Evolutionary conservation across 2,113 vertebrate genomes (phyloP).

Genomic region (Meles meles): DNA sequence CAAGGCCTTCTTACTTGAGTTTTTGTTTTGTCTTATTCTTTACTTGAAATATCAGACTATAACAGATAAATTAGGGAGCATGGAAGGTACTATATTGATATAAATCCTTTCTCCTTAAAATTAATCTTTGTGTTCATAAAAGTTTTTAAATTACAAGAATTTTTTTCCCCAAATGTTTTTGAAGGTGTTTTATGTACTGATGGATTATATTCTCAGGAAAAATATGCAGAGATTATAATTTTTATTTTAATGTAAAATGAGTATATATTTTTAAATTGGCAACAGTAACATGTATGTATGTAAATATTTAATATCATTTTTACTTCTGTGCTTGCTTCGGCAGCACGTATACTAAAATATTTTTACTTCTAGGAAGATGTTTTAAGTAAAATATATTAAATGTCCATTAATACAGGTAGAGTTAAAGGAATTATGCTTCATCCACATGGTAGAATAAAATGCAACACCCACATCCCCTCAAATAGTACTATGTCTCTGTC

Average conservation of each 20-base stretch:
- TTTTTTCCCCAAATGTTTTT: neutral
- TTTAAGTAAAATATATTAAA: slow-evolving; percentile 3
- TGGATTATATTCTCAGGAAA: neutral
- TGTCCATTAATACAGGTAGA: neutral
- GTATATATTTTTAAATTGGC: neutral
- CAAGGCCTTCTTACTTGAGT: neutral
- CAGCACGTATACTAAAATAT: too few relatives aligned
- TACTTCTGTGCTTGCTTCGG: neutral
- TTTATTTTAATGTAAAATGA: neutral
- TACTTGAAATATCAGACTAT: neutral
- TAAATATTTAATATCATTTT: neutral
- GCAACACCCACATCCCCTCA: neutral
- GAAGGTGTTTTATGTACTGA: neutral
- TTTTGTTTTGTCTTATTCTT: slow-evolving; percentile 7
- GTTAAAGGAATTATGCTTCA: neutral
- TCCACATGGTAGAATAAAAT: neutral
- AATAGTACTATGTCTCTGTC: neutral
- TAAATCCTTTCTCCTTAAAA: slow-evolving; percentile 13
- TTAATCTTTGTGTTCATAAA: neutral
- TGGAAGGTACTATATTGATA: neutral
- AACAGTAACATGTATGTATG: neutral
- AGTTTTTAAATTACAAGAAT: neutral
- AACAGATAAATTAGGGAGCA: neutral
- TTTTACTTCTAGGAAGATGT: neutral
- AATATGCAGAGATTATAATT: neutral